Evolutionary conservation across 2,113 vertebrate genomes (phyloP), one percentile per base, ranked within the genome.

Genomic region (Spea multiplicata): DNA sequence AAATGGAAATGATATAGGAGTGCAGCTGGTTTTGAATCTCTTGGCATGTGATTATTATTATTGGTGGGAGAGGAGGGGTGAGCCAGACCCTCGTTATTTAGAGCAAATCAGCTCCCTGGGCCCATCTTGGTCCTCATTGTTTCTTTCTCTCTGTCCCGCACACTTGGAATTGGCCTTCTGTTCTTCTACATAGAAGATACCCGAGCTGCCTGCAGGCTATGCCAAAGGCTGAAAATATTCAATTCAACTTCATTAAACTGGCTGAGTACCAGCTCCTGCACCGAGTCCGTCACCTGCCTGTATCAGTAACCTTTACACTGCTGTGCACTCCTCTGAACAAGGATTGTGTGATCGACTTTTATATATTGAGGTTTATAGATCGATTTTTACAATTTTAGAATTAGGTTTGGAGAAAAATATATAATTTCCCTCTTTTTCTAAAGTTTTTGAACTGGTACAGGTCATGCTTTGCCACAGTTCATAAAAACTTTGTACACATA

Each of bases 1-100:
- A 68, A 47, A 76, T 68, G 12, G 50, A 10, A 82, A 0, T 72
- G 81, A 68, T 7, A 48, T 44, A 83, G 16, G 8, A 75, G 49
- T 67, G 76, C 13, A 67, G 30, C 62, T 12, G 3, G 2, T 83
- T 71, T 82, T 46, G 68, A 67, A 4, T 0, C 0, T 44, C 2
- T 13, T 71, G 3, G 66, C 30, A 68, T 81, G 78, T 83, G 77
- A 78, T 84, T 44, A 80, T 85, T 45, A 77, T 75, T 68, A 64
- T 66, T 78, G 76, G 44, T 62, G 30, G 59, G 71, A 71, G 78
- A 82, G 71, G 14, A 52, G 50, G 9, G 9, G 3, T 78, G 75
- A 82, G 83, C 86, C 77, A 45, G 30, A 79, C 80, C 44, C 72
- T 10, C 14, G 44, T 5, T 70, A 47, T 71, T 80, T 50, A 30